Evolutionary conservation across 2,888 invertebrate species (phyloP).

Genomic region (Torymus texanus): DNA sequence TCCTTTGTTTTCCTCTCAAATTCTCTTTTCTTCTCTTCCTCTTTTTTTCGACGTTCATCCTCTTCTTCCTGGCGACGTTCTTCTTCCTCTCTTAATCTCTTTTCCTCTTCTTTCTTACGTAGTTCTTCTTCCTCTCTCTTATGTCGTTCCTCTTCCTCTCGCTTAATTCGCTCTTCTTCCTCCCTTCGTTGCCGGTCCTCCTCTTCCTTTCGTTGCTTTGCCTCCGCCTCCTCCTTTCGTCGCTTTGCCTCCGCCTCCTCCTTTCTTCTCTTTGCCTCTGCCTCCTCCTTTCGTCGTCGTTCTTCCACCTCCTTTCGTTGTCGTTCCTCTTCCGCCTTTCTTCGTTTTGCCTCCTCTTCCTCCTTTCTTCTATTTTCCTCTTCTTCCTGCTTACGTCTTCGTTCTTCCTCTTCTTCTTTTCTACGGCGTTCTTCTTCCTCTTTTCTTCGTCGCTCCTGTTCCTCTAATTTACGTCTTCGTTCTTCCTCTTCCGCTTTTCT

Average conservation of each 20-base stretch:
- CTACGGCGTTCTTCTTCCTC: constrained; percentile 32
- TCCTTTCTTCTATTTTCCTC: constrained; percentile 14
- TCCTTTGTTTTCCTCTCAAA: neutral
- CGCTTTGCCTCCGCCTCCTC: neutral
- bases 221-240: neutral
- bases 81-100: constrained; percentile 6
- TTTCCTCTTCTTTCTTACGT: constrained; percentile 13
- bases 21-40: constrained; percentile 14
- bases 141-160: constrained; percentile 15
- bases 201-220: neutral
- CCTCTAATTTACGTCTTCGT: neutral
- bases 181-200: constrained; percentile 1
- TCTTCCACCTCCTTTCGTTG: neutral
- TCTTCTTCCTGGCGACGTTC: neutral
- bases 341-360: constrained; percentile 31
- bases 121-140: constrained; percentile 27
- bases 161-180: constrained; percentile 6
- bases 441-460: constrained; percentile 16
- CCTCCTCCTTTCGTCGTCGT: neutral
- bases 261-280: too few species aligned
- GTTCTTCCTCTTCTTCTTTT: constrained; percentile 1
- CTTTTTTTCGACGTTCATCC: constrained; percentile 8
- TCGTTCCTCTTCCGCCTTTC: constrained; percentile 31
- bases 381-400: constrained; percentile 3
- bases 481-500: constrained; percentile 32